phyloP scores from a whole-genome alignment of 1,140 invertebrate genomes.

The Colletes latitarsis region DNA sequence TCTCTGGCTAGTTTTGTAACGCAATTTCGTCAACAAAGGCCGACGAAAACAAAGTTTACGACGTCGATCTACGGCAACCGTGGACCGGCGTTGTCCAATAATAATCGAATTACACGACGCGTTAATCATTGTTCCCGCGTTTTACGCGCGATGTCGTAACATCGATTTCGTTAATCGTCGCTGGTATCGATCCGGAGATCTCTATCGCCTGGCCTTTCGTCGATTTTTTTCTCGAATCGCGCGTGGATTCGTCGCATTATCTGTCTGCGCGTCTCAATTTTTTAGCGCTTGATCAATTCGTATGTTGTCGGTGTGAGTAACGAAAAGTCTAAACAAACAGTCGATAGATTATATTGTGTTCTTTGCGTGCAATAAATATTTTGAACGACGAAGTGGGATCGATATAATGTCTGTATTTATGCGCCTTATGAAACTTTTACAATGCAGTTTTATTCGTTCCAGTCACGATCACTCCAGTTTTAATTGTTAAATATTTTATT shows the following conservation, averaged over 20 bases:
- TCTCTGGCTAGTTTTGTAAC: not conserved
- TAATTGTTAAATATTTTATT: no score
- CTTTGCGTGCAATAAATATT: no score
- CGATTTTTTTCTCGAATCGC: not conserved
- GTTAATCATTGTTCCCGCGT: not conserved
- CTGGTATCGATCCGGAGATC: conserved; percentile 1
- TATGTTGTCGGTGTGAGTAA: no score
- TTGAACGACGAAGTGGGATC: no score
- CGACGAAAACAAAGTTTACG: not conserved
- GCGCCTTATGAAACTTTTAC: no score
- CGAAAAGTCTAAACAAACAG: no score
- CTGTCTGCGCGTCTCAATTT: not conserved
- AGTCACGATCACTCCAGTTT: no score
- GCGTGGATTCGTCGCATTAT: conserved; percentile 10
- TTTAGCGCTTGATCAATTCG: no score
- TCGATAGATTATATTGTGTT: no score
- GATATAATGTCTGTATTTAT: no score
- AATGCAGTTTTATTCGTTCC: no score
- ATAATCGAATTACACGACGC: conserved; percentile 4
- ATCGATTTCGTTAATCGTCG: conserved; percentile 29
- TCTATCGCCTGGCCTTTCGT: not conserved
- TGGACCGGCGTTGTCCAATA: not conserved
- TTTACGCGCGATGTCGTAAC: conserved; percentile 33
- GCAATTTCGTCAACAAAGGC: not conserved
- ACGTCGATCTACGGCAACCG: not conserved